Evolutionary conservation across 2,888 invertebrate genomes (phyloP).

Genomic region (Proisotoma minuta): DNA sequence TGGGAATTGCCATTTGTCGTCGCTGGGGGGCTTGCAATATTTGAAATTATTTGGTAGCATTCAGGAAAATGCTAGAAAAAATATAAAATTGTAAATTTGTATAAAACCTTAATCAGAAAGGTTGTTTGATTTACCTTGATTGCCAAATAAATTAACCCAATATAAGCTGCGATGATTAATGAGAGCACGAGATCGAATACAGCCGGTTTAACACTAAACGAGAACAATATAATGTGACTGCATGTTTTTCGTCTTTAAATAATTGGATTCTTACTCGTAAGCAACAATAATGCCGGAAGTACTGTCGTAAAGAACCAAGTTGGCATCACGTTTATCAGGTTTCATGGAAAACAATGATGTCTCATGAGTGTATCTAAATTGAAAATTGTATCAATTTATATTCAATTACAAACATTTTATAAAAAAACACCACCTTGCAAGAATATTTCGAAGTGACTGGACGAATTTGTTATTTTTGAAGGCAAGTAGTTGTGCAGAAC

Average conservation of each 20-base stretch:
- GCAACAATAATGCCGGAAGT: slow-evolving; percentile 74
- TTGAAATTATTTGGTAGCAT: slow-evolving; percentile 10
- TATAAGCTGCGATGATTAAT: slow-evolving; percentile 74
- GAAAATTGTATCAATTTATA: neutral
- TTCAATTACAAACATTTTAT: neutral
- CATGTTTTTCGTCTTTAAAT: slow-evolving; percentile 45
- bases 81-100: neutral
- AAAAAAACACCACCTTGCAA: slow-evolving; percentile 54
- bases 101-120: neutral
- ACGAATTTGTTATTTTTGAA: slow-evolving; percentile 65
- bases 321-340: slow-evolving; percentile 83
- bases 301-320: slow-evolving; percentile 83
- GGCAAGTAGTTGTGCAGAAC: slow-evolving; percentile 68
- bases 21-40: neutral
- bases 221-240: slow-evolving; percentile 49
- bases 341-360: slow-evolving; percentile 56
- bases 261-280: slow-evolving; percentile 64
- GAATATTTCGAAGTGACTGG: slow-evolving; percentile 64
- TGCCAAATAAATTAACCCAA: slow-evolving; percentile 75
- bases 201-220: slow-evolving; percentile 86
- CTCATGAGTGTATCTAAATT: slow-evolving; percentile 41
- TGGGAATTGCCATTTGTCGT: slow-evolving; percentile 7
- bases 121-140: slow-evolving; percentile 55
- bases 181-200: slow-evolving; percentile 94
- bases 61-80: slow-evolving; percentile 15